Evolutionary conservation across 2,113 vertebrate species (phyloP).

Genomic region (Callaeas wilsoni): DNA sequence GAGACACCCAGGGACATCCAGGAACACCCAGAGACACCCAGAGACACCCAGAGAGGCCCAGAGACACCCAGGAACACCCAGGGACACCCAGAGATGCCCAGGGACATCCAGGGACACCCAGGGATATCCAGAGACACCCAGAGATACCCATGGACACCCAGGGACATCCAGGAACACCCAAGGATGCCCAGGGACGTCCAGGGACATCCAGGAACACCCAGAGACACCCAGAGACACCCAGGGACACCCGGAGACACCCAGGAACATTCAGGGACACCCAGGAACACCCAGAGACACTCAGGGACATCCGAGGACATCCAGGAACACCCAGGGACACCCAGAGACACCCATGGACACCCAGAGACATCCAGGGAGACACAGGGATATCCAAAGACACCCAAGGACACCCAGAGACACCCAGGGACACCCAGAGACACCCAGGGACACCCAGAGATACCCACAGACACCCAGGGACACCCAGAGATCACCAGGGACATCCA

Average conservation of each 20-base stretch:
- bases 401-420: background rate
- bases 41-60: background rate
- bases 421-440: background rate
- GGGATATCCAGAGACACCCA: too few relatives aligned
- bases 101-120: background rate
- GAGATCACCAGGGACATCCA: background rate
- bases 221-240: too few relatives aligned
- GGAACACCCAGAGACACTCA: background rate
- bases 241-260: too few relatives aligned
- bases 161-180: background rate
- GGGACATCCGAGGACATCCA: background rate
- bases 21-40: background rate
- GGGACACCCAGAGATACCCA: background rate
- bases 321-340: background rate
- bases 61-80: background rate
- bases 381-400: too few relatives aligned
- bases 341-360: background rate
- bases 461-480: background rate
- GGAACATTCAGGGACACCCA: too few relatives aligned
- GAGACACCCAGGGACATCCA: background rate
- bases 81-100: background rate
- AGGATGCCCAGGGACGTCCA: background rate
- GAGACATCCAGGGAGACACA: background rate
- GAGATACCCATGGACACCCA: too few relatives aligned
- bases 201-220: background rate